A percentile compares a stretch with the other conserved stretches of the same genome.
These are phyloP conservation scores for Erethizon dorsatum DNA, from an alignment of 2,797 vertebrate species.

Conservation along the genomic window DNA sequence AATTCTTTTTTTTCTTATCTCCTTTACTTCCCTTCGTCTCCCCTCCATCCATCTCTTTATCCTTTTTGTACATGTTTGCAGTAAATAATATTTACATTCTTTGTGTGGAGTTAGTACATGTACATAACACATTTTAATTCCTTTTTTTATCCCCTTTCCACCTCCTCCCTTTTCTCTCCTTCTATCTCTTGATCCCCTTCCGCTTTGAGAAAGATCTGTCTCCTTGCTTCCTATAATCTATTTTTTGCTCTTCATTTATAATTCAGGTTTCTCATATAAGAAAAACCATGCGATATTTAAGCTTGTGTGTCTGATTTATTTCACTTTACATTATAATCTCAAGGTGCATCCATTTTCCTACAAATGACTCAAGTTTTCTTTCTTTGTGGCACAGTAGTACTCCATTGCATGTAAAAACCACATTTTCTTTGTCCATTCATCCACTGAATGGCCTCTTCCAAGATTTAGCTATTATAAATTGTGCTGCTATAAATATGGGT, in stretches of 20 bases:
- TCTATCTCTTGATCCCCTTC: not conserved
- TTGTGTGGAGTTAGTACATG: not conserved
- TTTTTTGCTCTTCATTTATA: not conserved
- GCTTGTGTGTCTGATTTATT: not conserved
- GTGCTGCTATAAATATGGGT: not conserved
- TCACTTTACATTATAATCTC: not conserved
- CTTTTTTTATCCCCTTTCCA: not conserved
- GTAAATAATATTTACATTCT: not conserved
- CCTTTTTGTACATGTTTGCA: not conserved
- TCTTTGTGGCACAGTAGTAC: not conserved
- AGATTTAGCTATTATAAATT: not conserved
- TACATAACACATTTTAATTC: not conserved
- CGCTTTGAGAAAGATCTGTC: not conserved
- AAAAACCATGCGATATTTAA: not conserved
- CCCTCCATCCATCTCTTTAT: not conserved
- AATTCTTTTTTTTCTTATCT: not conserved
- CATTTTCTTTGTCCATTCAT: not conserved
- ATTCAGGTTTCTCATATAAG: not conserved
- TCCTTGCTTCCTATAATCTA: not conserved
- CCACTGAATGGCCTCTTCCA: not conserved
- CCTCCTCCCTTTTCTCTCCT: not conserved
- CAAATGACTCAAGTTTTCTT: not conserved
- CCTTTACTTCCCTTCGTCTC: not conserved
- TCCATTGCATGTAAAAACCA: not conserved
- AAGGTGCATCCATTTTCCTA: not conserved